phyloP scores from a whole-genome alignment of 2,113 vertebrate genomes.

The Narcine bancroftii region DNA sequence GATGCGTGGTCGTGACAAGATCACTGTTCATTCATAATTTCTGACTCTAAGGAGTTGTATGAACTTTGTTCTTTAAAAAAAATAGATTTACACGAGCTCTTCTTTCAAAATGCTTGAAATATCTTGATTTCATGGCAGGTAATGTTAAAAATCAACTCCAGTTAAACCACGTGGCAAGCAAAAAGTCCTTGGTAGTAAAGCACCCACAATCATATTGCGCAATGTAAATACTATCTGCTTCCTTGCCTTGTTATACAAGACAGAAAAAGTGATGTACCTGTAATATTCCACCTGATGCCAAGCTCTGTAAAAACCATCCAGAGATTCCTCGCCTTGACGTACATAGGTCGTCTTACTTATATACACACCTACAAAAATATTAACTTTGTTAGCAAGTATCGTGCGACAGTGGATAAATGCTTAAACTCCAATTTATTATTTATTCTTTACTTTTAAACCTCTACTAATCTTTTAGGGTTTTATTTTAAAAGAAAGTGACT shows the following conservation, averaged over 20 bases:
- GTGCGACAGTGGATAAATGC: background rate
- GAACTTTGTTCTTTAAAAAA: background rate
- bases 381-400: slow-evolving; percentile 3
- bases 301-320: slow-evolving; percentile 94
- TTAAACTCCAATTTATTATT: background rate
- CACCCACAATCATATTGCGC: background rate
- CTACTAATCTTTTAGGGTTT: background rate
- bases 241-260: background rate
- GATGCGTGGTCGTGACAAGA: background rate
- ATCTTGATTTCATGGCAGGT: background rate
- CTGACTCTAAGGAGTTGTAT: background rate
- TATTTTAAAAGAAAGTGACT: background rate
- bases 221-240: background rate
- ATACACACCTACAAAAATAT: slow-evolving; percentile 69
- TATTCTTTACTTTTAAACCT: background rate
- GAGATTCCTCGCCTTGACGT: slow-evolving; percentile 90
- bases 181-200: background rate
- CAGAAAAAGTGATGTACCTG: slow-evolving; percentile 58
- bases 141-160: background rate
- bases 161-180: background rate
- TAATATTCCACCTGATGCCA: slow-evolving; percentile 98
- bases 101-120: background rate
- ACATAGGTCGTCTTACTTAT: slow-evolving; percentile 95
- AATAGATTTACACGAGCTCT: no score
- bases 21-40: background rate